Evolutionary conservation across 2,113 vertebrate species (phyloP).

Genomic region (Actenoides lindsayi): DNA sequence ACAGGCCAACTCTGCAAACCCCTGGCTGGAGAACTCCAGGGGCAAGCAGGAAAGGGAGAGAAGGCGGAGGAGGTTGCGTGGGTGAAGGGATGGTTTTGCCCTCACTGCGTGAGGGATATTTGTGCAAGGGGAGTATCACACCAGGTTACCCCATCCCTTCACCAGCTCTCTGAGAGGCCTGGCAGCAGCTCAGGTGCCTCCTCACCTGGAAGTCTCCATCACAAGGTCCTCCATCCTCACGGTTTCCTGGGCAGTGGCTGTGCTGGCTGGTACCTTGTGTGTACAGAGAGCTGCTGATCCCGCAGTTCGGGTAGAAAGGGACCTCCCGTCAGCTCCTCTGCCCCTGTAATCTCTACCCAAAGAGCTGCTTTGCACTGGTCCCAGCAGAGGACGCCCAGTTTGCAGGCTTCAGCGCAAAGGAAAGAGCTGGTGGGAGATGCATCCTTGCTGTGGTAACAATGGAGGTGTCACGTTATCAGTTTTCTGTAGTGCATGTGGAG

Average conservation of each 20-base stretch:
- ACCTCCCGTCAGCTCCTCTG: not conserved
- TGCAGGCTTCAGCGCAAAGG: not conserved
- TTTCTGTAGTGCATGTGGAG: accelerated
- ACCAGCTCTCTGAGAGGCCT: not conserved
- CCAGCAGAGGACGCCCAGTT: not conserved
- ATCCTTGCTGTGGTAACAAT: not conserved
- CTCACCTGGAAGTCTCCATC: not conserved
- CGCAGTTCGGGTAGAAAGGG: not conserved
- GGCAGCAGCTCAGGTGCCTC: not conserved
- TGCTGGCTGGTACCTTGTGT: not conserved
- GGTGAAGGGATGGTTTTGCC: not conserved
- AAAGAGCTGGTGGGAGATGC: not conserved
- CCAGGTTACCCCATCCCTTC: accelerated
- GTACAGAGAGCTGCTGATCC: not conserved
- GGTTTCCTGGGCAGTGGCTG: not conserved
- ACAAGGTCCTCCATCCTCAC: not conserved
- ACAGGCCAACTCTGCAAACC: not conserved
- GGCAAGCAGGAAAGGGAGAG: not conserved
- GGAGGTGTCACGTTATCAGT: accelerated
- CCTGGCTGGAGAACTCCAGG: not conserved
- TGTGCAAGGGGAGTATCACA: not conserved
- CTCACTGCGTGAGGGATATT: accelerated
- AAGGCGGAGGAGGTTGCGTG: not conserved
- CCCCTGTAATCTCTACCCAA: not conserved
- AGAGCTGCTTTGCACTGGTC: not conserved